These are phyloP conservation scores for Cylindroiulus punctatus DNA, from an alignment of 2,888 invertebrate species.

Conservation along the genomic window DNA sequence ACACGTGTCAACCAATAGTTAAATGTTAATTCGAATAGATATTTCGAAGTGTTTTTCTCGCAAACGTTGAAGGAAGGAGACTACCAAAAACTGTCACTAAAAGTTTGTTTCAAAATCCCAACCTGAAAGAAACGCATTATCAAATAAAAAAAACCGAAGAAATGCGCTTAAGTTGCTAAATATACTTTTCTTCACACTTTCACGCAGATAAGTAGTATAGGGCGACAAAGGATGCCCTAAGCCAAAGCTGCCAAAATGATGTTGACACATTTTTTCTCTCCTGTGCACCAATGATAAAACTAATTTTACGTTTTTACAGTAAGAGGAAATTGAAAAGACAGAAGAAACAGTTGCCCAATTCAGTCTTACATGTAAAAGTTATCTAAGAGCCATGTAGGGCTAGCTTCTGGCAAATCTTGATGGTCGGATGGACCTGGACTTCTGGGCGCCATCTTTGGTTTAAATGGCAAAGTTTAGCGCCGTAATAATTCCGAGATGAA, in stretches of 20 bases:
- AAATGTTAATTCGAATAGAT: neutral
- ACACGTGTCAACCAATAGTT: neutral
- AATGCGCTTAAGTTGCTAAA: constrained; percentile 25
- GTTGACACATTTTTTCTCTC: constrained; percentile 6
- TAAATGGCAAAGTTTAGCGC: neutral
- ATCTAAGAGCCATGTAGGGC: neutral
- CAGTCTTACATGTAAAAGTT: neutral
- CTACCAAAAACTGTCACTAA: constrained; percentile 12
- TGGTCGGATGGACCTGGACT: neutral
- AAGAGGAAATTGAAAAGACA: neutral
- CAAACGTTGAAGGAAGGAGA: neutral
- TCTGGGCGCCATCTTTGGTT: neutral
- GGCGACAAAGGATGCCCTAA: neutral
- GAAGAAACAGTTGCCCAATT: neutral
- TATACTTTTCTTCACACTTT: constrained; percentile 29
- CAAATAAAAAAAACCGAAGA: neutral
- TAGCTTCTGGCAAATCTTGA: neutral
- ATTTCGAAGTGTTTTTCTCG: constrained; percentile 10
- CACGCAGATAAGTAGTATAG: neutral
- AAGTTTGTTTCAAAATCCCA: neutral
- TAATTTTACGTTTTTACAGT: constrained; percentile 2
- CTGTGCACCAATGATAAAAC: constrained; percentile 20
- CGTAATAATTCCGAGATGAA: neutral
- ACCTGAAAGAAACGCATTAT: constrained; percentile 23
- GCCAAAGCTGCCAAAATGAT: constrained; percentile 2